Conservation (phyloP, 92 coral and sea anemone genomes). For the Phenganax stokvisi region DNA sequence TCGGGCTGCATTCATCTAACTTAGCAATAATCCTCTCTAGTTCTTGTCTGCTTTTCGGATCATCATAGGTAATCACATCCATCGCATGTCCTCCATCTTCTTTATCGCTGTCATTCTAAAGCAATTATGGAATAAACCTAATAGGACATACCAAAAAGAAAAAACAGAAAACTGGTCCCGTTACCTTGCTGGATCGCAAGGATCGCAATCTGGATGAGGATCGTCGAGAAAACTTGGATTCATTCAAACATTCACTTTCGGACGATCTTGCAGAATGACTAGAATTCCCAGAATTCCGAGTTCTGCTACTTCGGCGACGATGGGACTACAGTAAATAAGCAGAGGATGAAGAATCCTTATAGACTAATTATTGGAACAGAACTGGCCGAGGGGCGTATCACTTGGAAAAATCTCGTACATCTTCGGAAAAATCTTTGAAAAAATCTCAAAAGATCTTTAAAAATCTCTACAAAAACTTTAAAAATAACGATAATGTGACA, state of each 20-base stretch:
- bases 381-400: background rate
- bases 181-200: conserved; percentile 32
- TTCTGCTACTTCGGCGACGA: conserved; percentile 29
- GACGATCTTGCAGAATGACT: conserved; percentile 22
- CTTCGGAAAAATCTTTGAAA: too few species aligned
- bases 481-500: too few species aligned
- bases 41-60: conserved; percentile 89
- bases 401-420: too few species aligned
- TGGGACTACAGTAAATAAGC: background rate
- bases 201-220: conserved; percentile 22
- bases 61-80: conserved; percentile 90
- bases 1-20: conserved; percentile 63
- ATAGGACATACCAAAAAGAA: background rate
- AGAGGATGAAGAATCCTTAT: background rate
- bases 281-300: conserved; percentile 18
- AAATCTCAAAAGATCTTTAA: too few species aligned
- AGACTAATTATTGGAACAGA: background rate
- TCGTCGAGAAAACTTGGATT: conserved; percentile 6
- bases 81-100: conserved; percentile 76
- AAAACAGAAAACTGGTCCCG: background rate
- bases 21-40: conserved; percentile 86
- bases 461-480: background rate
- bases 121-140: background rate
- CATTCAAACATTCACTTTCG: conserved; percentile 6
- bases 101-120: conserved; percentile 33